A percentile compares a stretch with the other conserved stretches of the same genome.
Conservation (phyloP, 2,888 invertebrate genomes). For the Netelia inedita region DNA sequence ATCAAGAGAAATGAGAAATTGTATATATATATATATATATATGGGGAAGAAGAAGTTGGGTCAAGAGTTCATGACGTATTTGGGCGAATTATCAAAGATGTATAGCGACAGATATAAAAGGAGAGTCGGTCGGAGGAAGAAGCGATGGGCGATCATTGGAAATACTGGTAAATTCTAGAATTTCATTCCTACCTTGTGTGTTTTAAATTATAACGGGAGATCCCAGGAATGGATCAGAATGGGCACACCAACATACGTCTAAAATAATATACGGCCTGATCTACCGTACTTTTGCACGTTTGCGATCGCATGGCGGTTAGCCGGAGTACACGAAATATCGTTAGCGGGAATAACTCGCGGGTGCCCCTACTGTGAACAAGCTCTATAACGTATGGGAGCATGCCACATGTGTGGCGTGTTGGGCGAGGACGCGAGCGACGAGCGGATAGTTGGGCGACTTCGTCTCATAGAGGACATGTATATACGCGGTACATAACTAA, state of each 20-base stretch:
- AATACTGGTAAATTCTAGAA: constrained; percentile 20
- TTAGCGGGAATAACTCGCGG: not conserved
- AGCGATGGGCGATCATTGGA: no score
- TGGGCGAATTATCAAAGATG: constrained; percentile 36
- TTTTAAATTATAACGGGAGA: constrained; percentile 29
- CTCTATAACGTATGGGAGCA: constrained; percentile 30
- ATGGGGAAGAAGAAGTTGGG: constrained; percentile 21
- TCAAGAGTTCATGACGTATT: constrained; percentile 65
- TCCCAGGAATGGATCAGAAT: constrained; percentile 9
- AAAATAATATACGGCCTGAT: constrained; percentile 21
- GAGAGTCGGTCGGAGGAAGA: no score
- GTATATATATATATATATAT: not conserved
- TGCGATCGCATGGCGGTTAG: not conserved
- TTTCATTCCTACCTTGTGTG: not conserved
- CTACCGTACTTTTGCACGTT: constrained; percentile 8
- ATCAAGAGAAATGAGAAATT: no score
- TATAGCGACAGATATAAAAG: constrained; percentile 14
- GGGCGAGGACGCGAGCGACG: constrained; percentile 24
- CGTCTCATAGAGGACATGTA: not conserved
- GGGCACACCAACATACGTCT: not conserved
- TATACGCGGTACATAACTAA: not conserved
- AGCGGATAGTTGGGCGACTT: constrained; percentile 3
- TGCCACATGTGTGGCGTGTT: constrained; percentile 13
- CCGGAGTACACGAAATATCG: constrained; percentile 32
- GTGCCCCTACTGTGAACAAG: constrained; percentile 15